Percentiles rank a stretch among this genome's conserved stretches.
phyloP scores from a whole-genome alignment of 2,888 invertebrate genomes.

The Synanthedon vespiformis region DNA sequence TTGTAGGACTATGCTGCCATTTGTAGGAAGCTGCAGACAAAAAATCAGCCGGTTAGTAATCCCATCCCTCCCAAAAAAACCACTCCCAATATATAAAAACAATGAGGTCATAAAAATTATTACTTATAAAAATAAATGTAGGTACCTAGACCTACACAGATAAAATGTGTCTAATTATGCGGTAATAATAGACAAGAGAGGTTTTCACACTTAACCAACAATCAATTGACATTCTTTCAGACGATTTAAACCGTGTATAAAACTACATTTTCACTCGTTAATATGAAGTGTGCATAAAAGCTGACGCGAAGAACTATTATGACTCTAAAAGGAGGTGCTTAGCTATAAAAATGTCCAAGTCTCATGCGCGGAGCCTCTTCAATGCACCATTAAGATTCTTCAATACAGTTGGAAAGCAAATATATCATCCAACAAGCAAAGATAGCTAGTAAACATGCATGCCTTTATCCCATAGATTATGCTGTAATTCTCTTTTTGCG shows the following conservation, averaged over 20 bases:
- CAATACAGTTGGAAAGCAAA: slow-evolving; percentile 6
- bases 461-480: background rate
- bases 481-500: background rate
- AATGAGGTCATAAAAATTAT: too few relatives aligned
- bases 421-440: background rate
- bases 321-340: slow-evolving; percentile 4
- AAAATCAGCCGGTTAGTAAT: too few relatives aligned
- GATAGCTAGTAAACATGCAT: slow-evolving; percentile 1
- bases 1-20: too few relatives aligned
- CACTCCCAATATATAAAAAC: too few relatives aligned
- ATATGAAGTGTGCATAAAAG: background rate
- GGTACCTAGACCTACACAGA: too few relatives aligned
- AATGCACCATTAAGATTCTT: slow-evolving; percentile 27
- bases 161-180: too few relatives aligned
- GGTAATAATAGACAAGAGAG: background rate
- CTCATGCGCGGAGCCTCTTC: slow-evolving; percentile 8
- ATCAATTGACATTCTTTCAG: background rate
- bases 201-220: background rate
- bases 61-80: too few relatives aligned
- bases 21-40: too few relatives aligned
- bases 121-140: too few relatives aligned
- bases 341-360: slow-evolving; percentile 18
- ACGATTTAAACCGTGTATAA: background rate
- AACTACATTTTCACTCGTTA: background rate
- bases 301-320: background rate